Conservation (phyloP, 2,888 invertebrate species). For the Meliscaeva auricollis region DNA sequence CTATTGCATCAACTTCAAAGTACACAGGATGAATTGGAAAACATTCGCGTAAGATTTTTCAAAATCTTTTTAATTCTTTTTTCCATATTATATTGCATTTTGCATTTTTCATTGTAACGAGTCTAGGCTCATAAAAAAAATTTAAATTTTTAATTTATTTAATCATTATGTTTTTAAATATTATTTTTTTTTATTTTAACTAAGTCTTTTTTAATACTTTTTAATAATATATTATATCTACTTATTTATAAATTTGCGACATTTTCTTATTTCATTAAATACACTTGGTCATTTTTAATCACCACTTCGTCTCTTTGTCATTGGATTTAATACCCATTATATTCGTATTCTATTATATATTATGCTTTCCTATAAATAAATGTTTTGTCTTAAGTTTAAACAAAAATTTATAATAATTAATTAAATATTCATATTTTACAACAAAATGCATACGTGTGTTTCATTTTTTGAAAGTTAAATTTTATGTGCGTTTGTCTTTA, state of each 20-base stretch:
- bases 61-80: conserved; percentile 83
- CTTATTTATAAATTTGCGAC: conserved; percentile 19
- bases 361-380: conserved; percentile 56
- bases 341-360: neutral
- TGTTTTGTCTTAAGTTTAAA: conserved; percentile 69
- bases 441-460: conserved; percentile 77
- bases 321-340: conserved; percentile 37
- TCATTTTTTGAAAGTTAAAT: conserved; percentile 59
- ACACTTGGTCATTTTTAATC: conserved; percentile 33
- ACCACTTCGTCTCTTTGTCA: conserved; percentile 50
- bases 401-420: conserved; percentile 62
- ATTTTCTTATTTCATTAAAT: conserved; percentile 32
- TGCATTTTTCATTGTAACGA: conserved; percentile 82
- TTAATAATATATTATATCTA: too few relatives aligned
- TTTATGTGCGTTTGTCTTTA: conserved; percentile 2
- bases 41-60: conserved; percentile 90
- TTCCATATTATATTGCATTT: conserved; percentile 83
- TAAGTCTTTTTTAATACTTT: conserved; percentile 3
- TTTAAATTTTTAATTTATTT: conserved; percentile 38
- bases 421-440: conserved; percentile 75
- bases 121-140: conserved; percentile 23
- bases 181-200: conserved; percentile 7
- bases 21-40: conserved; percentile 94
- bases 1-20: conserved; percentile 92
- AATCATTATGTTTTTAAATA: conserved; percentile 28